A percentile compares a stretch with the other conserved stretches of the same genome.
Conservation (phyloP, 1,140 invertebrate genomes). For the Pseudomyrmex sp. region DNA sequence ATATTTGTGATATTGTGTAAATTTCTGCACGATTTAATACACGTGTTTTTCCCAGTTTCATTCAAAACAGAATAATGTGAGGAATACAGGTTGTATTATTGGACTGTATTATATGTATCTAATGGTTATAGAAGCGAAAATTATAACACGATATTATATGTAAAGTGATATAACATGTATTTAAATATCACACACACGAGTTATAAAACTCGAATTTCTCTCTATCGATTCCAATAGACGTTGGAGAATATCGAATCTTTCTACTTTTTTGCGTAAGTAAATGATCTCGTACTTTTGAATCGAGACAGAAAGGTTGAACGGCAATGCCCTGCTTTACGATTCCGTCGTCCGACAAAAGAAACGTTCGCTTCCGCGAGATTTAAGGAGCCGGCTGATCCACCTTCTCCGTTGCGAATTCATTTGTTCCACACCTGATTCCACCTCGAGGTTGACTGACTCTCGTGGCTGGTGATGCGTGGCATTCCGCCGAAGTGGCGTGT, state of each 20-base stretch:
- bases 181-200: too few species aligned
- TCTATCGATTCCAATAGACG: not conserved
- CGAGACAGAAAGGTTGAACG: constrained; percentile 1
- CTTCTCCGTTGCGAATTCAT: constrained; percentile 57
- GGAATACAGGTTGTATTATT: not conserved
- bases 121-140: too few species aligned
- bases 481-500: constrained; percentile 67
- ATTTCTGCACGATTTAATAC: not conserved
- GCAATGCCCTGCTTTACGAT: constrained; percentile 47
- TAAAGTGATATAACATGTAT: too few species aligned
- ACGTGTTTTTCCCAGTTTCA: not conserved
- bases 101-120: constrained; percentile 1
- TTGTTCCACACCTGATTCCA: constrained; percentile 59
- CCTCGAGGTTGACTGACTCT: constrained; percentile 59
- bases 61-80: not conserved
- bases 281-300: constrained; percentile 32
- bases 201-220: not conserved
- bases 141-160: too few species aligned
- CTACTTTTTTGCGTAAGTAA: constrained; percentile 11
- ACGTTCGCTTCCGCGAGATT: constrained; percentile 52
- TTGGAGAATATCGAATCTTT: not conserved
- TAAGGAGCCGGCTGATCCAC: constrained; percentile 53
- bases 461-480: constrained; percentile 70
- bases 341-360: constrained; percentile 41
- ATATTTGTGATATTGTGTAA: not conserved